phyloP scores from a whole-genome alignment of 1,140 invertebrate genomes.

The Drosophila bocki region DNA sequence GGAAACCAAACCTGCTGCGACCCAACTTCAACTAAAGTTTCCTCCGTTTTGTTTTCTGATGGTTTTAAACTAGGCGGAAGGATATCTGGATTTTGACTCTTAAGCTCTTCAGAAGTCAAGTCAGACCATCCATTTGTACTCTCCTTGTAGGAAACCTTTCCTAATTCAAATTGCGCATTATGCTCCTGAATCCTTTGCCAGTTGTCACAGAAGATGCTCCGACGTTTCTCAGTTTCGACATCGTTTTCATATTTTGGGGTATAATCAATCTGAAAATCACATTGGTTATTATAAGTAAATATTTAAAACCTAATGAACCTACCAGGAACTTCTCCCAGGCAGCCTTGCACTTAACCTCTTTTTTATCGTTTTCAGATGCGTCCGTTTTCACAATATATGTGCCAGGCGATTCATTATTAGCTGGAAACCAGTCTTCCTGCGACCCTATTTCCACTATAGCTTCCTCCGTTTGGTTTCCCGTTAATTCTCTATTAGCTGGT shows the following conservation, averaged over 20 bases:
- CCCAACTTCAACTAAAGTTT: background rate
- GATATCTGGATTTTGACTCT: background rate
- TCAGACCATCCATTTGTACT: constrained; percentile 53
- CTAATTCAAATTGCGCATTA: constrained; percentile 26
- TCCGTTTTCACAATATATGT: background rate
- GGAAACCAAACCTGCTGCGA: background rate
- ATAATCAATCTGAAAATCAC: constrained; percentile 2
- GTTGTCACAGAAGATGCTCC: constrained; percentile 45
- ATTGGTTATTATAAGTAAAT: background rate
- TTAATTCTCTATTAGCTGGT: too few relatives aligned
- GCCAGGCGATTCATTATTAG: too few relatives aligned
- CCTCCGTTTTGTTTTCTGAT: background rate
- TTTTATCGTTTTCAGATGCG: background rate
- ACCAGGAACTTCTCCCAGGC: constrained; percentile 7
- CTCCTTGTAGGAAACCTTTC: constrained; percentile 16
- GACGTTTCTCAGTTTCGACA: constrained; percentile 14
- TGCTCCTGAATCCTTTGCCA: constrained; percentile 32
- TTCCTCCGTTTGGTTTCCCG: too few relatives aligned
- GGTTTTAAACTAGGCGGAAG: background rate
- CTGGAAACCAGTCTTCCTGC: too few relatives aligned
- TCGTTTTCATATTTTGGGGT: constrained; percentile 1
- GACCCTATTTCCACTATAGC: too few relatives aligned
- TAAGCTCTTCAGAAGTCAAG: constrained; percentile 42
- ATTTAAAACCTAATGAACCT: background rate
- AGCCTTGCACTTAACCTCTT: background rate